These are phyloP conservation scores for Dromaius novaehollandiae DNA, from an alignment of 2,113 vertebrate species.

Conservation along the genomic window DNA sequence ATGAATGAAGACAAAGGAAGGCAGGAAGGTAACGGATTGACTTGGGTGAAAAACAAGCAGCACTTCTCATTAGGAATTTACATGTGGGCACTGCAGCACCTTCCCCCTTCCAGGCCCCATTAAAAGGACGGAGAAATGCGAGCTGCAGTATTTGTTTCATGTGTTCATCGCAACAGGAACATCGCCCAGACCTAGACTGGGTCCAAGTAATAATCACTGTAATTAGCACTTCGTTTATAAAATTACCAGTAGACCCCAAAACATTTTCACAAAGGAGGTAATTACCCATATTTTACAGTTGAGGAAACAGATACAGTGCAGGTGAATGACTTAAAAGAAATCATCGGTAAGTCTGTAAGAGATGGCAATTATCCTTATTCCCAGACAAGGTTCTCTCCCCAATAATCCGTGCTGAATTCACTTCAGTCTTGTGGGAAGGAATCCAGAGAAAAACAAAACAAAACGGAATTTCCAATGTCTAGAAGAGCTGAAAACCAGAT, in stretches of 20 bases:
- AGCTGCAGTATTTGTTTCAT: constrained; percentile 1
- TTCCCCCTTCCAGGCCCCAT: background rate
- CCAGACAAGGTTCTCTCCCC: constrained; percentile 57
- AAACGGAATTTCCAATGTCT: constrained; percentile 50
- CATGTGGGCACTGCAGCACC: fast-evolving
- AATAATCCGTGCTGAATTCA: constrained; percentile 56
- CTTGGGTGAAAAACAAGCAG: background rate
- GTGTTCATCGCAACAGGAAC: background rate
- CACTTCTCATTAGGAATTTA: background rate
- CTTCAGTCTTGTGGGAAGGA: constrained; percentile 50
- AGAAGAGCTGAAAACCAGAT: constrained; percentile 62
- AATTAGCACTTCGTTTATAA: constrained; percentile 57
- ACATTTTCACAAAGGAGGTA: constrained; percentile 64
- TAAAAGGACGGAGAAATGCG: background rate
- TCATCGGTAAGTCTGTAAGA: constrained; percentile 40
- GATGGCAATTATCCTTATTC: constrained; percentile 58
- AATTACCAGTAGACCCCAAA: constrained; percentile 69
- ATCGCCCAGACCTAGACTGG: constrained; percentile 51
- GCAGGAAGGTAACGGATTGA: fast-evolving
- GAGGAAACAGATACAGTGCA: constrained; percentile 61
- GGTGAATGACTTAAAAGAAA: constrained; percentile 67
- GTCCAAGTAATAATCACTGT: constrained; percentile 65
- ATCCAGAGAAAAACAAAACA: constrained; percentile 61
- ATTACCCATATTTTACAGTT: constrained; percentile 68
- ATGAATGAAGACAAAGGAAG: fast-evolving